These are phyloP conservation scores for Ips nitidus DNA, from an alignment of 1,140 invertebrate genomes.

Conservation along the genomic window DNA sequence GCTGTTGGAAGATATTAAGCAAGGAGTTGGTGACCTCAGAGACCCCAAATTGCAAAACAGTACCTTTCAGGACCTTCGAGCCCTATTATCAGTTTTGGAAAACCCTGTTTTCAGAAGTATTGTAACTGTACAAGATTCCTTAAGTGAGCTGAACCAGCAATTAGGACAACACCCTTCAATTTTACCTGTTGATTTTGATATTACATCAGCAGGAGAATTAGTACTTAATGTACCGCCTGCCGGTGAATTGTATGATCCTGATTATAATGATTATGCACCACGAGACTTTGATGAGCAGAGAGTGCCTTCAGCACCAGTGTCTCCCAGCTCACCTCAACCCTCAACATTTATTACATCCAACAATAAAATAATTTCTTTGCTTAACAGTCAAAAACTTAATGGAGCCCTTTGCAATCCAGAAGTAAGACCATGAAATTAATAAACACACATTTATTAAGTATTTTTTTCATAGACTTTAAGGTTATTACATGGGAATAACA, in stretches of 20 bases:
- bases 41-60: conserved; percentile 71
- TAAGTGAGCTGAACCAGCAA: conserved; percentile 77
- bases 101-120: conserved; percentile 92
- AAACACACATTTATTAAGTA: neutral
- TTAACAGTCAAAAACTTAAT: conserved; percentile 83
- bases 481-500: conserved; percentile 77
- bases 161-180: conserved; percentile 87
- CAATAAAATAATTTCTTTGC: conserved; percentile 82
- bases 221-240: conserved; percentile 60
- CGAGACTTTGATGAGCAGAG: conserved; percentile 60
- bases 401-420: conserved; percentile 83
- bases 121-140: conserved; percentile 86
- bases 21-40: conserved; percentile 70
- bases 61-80: conserved; percentile 82
- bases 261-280: conserved; percentile 46
- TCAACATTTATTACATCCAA: conserved; percentile 66
- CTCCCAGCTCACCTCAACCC: conserved; percentile 55
- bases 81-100: conserved; percentile 83
- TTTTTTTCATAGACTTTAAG: conserved; percentile 66
- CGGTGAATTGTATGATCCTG: conserved; percentile 56
- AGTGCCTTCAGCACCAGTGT: conserved; percentile 60
- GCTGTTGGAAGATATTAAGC: conserved; percentile 77
- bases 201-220: conserved; percentile 71
- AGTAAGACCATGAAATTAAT: conserved; percentile 44
- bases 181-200: conserved; percentile 88